A percentile compares a stretch with the other conserved stretches of the same genome.
Evolutionary conservation across 2,888 invertebrate genomes (phyloP).

Genomic region (Tenthredo livida): DNA sequence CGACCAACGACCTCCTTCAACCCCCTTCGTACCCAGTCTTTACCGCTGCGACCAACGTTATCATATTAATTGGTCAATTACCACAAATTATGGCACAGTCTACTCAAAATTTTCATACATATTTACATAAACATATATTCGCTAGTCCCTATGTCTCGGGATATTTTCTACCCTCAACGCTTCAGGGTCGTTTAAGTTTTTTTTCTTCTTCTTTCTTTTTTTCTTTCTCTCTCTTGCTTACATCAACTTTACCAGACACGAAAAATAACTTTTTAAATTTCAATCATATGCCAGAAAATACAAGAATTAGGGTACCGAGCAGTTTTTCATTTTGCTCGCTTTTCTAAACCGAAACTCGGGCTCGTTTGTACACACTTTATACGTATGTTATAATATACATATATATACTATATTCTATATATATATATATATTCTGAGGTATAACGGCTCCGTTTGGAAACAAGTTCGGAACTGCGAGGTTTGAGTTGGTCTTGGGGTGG

Average conservation of each 20-base stretch:
- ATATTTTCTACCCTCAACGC: not conserved
- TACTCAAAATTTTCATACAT: not conserved
- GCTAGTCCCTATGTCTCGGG: not conserved
- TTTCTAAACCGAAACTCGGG: not conserved
- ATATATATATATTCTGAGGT: not conserved
- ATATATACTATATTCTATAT: too few relatives aligned
- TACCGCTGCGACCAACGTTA: constrained; percentile 35
- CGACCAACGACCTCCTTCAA: constrained; percentile 19
- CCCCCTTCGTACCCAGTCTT: constrained; percentile 1
- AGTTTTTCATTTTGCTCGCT: not conserved
- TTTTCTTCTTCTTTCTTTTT: not conserved
- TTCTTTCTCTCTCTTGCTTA: not conserved
- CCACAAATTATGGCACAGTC: constrained; percentile 19
- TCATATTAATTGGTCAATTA: constrained; percentile 42
- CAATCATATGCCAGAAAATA: constrained; percentile 6
- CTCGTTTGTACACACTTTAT: not conserved
- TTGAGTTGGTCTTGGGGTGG: constrained; percentile 16
- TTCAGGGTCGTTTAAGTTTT: not conserved
- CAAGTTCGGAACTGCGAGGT: constrained; percentile 31
- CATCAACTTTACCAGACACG: not conserved
- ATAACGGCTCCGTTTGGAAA: constrained; percentile 34
- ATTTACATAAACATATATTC: constrained; percentile 5
- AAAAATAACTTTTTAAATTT: constrained; percentile 16
- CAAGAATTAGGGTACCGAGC: not conserved
- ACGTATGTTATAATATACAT: not conserved